Conservation (phyloP, 2,113 vertebrate genomes). For the Scomber colias region DNA sequence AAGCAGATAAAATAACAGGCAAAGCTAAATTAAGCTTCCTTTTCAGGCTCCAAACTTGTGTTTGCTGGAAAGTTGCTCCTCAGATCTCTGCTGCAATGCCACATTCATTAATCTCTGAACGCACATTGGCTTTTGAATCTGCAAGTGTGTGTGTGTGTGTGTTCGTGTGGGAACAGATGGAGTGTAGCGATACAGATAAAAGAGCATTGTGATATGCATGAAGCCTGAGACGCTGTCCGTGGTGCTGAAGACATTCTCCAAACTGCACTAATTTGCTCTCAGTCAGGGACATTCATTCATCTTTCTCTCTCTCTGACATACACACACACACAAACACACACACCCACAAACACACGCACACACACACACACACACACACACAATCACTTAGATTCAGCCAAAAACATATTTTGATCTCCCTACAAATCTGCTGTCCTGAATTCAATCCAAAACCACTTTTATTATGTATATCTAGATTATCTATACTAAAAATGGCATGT, state of each 20-base stretch:
- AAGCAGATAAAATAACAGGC: constrained; percentile 26
- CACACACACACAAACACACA: constrained; percentile 5
- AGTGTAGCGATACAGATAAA: constrained; percentile 49
- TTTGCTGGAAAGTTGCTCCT: constrained; percentile 35
- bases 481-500: constrained; percentile 63
- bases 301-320: constrained; percentile 5
- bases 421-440: constrained; percentile 63
- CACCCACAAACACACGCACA: neutral
- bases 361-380: constrained; percentile 5
- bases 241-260: constrained; percentile 76
- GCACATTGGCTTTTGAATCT: constrained; percentile 26
- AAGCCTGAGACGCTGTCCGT: constrained; percentile 70
- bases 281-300: constrained; percentile 58
- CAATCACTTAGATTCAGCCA: constrained; percentile 33
- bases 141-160: constrained; percentile 10
- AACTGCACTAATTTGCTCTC: constrained; percentile 37
- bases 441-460: constrained; percentile 68
- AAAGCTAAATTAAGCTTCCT: constrained; percentile 36
- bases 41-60: constrained; percentile 14
- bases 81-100: constrained; percentile 32
- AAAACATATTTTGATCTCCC: constrained; percentile 62
- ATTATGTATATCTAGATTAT: constrained; percentile 73
- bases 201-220: constrained; percentile 38
- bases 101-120: constrained; percentile 54
- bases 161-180: constrained; percentile 41